Conservation (phyloP, 2,113 vertebrate genomes). For the Lipotes vexillifer region DNA sequence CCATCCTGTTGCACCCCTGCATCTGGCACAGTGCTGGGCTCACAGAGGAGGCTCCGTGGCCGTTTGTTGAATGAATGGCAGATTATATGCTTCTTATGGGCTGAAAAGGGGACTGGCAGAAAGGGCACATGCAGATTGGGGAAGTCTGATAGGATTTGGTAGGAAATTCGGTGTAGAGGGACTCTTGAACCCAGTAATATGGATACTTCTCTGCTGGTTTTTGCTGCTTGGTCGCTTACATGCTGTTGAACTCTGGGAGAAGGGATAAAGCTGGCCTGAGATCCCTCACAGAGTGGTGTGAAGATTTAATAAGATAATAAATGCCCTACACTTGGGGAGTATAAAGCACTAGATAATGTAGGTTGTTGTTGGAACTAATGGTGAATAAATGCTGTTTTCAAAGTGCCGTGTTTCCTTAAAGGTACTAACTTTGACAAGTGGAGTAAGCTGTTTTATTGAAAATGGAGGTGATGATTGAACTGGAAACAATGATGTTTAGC, state of each 20-base stretch:
- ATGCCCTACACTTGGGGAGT: neutral
- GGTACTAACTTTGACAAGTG: neutral
- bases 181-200: neutral
- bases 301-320: neutral
- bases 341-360: neutral
- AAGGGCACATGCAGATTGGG: neutral
- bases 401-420: neutral
- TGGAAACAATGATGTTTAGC: neutral
- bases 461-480: neutral
- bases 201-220: neutral
- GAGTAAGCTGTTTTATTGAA: neutral
- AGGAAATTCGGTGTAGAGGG: neutral
- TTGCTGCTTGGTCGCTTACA: neutral
- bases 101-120: neutral
- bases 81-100: neutral
- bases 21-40: neutral
- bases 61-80: neutral
- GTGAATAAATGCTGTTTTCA: conserved; percentile 7
- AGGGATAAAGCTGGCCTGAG: neutral
- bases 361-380: neutral
- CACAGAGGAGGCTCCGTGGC: neutral
- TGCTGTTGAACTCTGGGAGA: neutral
- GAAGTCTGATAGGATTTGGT: neutral
- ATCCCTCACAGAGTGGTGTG: neutral
- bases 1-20: neutral